Conservation (phyloP, 2,113 vertebrate species). For the Sceloporus tristichus region DNA sequence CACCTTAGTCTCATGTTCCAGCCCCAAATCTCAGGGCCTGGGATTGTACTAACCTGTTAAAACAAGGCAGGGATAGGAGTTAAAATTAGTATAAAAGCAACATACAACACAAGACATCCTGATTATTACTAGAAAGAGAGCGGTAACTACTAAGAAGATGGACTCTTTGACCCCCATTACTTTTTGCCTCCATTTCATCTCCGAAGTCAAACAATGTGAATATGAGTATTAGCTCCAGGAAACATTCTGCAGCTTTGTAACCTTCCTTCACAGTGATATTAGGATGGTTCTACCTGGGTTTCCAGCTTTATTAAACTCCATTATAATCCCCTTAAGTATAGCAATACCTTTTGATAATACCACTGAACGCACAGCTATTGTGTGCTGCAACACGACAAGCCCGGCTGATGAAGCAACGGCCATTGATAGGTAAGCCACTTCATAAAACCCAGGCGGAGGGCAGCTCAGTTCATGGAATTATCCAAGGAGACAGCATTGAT, state of each 20-base stretch:
- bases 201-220: slow-evolving; percentile 63
- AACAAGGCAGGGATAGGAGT: background rate
- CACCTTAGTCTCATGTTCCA: too few relatives aligned
- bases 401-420: slow-evolving; percentile 63
- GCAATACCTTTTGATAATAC: slow-evolving; percentile 65
- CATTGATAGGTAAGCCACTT: slow-evolving; percentile 57
- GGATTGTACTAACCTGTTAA: too few relatives aligned
- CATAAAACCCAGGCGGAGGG: slow-evolving; percentile 66
- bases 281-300: slow-evolving; percentile 46
- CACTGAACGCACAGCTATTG: slow-evolving; percentile 54
- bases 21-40: too few relatives aligned
- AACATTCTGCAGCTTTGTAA: slow-evolving; percentile 44
- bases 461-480: background rate
- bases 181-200: slow-evolving; percentile 49
- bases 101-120: background rate
- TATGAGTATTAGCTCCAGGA: slow-evolving; percentile 43
- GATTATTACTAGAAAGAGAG: slow-evolving; percentile 26
- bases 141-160: slow-evolving; percentile 43
- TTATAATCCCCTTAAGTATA: slow-evolving; percentile 62
- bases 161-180: slow-evolving; percentile 59
- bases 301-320: slow-evolving; percentile 71
- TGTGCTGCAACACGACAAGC: slow-evolving; percentile 60
- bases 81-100: background rate
- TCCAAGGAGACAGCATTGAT: background rate
- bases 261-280: background rate